Evolutionary conservation across 1,140 invertebrate genomes (phyloP).

Genomic region (Argopecten irradians): DNA sequence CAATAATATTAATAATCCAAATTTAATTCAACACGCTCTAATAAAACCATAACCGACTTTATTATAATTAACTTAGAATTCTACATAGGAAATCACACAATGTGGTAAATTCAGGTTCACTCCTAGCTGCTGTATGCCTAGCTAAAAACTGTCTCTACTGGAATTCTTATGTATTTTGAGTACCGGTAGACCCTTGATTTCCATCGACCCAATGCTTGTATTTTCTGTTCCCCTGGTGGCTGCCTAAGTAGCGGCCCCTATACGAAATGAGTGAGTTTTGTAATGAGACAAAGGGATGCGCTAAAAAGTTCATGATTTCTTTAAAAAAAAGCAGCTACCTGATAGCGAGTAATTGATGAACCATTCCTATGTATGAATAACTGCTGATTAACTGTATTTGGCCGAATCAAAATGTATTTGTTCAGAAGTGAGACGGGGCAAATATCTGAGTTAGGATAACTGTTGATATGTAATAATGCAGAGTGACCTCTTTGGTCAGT

Average conservation of each 20-base stretch:
- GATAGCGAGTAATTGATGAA: slow-evolving; percentile 32
- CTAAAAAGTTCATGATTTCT: slow-evolving; percentile 26
- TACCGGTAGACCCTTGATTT: slow-evolving; percentile 37
- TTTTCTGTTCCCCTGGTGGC: background rate
- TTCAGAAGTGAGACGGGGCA: background rate
- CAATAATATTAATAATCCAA: background rate
- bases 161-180: slow-evolving; percentile 33
- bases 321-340: slow-evolving; percentile 34
- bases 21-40: too few species aligned
- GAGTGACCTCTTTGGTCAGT: background rate
- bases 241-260: slow-evolving; percentile 29
- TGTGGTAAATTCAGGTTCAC: too few species aligned
- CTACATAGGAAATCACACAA: too few species aligned
- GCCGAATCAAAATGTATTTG: background rate
- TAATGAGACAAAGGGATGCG: background rate
- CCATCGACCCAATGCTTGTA: slow-evolving; percentile 33
- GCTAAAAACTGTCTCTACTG: background rate
- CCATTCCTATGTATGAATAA: slow-evolving; percentile 32
- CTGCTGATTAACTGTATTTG: background rate
- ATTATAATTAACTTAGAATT: too few species aligned
- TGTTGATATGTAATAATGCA: background rate
- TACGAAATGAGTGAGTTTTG: slow-evolving; percentile 40
- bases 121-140: background rate
- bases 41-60: too few species aligned
- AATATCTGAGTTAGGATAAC: background rate